Percentiles rank a stretch among this genome's conserved stretches.
These are phyloP conservation scores for Peribatodes rhomboidaria DNA, from an alignment of 2,888 invertebrate species.

Conservation along the genomic window DNA sequence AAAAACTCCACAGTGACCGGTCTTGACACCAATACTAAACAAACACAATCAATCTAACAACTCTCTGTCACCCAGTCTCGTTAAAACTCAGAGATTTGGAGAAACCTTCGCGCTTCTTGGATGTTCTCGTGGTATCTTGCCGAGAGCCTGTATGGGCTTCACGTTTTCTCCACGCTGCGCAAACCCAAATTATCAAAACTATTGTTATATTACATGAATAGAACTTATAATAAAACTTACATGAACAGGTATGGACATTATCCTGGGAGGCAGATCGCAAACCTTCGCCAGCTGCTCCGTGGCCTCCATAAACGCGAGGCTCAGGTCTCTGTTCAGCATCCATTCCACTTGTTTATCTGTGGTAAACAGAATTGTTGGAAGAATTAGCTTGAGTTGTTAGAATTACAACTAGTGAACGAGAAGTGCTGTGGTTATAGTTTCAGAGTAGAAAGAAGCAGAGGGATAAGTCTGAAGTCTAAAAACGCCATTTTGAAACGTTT, in stretches of 20 bases:
- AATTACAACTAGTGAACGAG: not conserved
- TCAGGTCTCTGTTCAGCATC: conserved; percentile 91
- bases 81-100: too few species aligned
- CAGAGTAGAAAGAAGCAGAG: not conserved
- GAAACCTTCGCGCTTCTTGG: too few species aligned
- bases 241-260: conserved; percentile 87
- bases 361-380: conserved; percentile 49
- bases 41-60: too few species aligned
- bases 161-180: too few species aligned
- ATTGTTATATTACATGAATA: too few species aligned
- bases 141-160: too few species aligned
- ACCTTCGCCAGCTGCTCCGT: conserved; percentile 87
- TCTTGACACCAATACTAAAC: too few species aligned
- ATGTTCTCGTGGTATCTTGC: too few species aligned
- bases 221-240: conserved; percentile 75
- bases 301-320: conserved; percentile 91
- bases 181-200: too few species aligned
- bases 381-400: conserved; percentile 12
- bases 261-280: conserved; percentile 89
- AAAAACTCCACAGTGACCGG: too few species aligned
- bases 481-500: too few species aligned
- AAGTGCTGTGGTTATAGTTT: not conserved
- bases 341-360: conserved; percentile 96
- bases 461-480: not conserved
- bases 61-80: too few species aligned